phyloP scores from a whole-genome alignment of 1,140 invertebrate species.

The Nilaparvata lugens region DNA sequence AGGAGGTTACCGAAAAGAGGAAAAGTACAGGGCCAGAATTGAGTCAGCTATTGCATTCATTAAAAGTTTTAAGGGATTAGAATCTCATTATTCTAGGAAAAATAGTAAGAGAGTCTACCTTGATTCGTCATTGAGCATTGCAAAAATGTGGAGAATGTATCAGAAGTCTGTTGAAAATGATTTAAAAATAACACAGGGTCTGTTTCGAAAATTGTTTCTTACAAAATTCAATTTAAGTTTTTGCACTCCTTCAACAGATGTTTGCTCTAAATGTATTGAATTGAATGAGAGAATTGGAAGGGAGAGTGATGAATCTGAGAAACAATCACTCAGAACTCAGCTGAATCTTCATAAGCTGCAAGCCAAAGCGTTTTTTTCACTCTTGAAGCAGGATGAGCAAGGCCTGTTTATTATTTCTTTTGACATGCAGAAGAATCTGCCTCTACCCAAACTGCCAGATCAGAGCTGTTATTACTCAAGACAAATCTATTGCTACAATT shows the following conservation, averaged over 20 bases:
- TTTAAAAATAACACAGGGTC: neutral
- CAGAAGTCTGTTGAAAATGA: neutral
- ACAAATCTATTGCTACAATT: constrained; percentile 31
- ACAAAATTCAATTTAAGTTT: neutral
- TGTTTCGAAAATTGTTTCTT: neutral
- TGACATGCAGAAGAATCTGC: neutral
- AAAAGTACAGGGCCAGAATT: neutral
- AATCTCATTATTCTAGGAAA: neutral
- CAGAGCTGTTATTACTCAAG: neutral
- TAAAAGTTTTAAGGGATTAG: neutral
- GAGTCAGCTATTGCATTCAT: neutral
- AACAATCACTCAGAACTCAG: neutral
- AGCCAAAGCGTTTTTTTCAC: neutral
- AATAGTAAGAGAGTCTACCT: neutral
- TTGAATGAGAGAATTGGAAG: neutral
- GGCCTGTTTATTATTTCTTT: neutral
- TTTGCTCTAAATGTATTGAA: neutral
- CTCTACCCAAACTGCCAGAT: neutral
- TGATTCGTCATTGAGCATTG: neutral
- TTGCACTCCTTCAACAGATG: neutral
- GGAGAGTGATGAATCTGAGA: neutral
- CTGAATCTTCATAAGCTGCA: neutral
- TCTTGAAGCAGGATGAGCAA: neutral
- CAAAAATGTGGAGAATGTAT: neutral
- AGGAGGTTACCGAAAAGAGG: neutral